Conservation (phyloP, 2,888 invertebrate species). For the Sesia apiformis region DNA sequence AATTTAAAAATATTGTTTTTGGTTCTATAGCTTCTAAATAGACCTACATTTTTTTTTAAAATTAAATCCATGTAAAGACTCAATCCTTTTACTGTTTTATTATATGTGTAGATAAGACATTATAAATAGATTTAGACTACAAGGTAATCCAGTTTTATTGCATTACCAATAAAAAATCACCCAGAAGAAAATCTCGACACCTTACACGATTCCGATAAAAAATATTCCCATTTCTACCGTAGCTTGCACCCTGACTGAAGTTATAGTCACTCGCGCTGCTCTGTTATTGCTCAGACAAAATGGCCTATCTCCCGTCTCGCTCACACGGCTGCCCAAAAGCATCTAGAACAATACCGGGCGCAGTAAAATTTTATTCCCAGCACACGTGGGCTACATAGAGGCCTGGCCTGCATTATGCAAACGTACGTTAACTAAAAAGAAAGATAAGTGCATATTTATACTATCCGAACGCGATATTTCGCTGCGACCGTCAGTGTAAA, state of each 20-base stretch:
- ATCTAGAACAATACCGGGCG: constrained; percentile 57
- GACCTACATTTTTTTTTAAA: too few relatives aligned
- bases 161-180: background rate
- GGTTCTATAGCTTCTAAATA: too few relatives aligned
- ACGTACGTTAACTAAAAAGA: constrained; percentile 69
- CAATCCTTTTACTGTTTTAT: too few relatives aligned
- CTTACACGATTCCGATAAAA: constrained; percentile 33
- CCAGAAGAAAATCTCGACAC: background rate
- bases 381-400: constrained; percentile 55
- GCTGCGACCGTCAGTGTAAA: constrained; percentile 63
- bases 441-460: constrained; percentile 73
- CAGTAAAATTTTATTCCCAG: constrained; percentile 70
- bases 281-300: constrained; percentile 53
- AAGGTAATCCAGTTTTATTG: too few relatives aligned
- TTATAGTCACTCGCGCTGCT: constrained; percentile 50
- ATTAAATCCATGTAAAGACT: too few relatives aligned
- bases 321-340: constrained; percentile 34
- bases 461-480: constrained; percentile 65
- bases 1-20: too few relatives aligned
- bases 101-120: too few relatives aligned
- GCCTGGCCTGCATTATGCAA: constrained; percentile 63
- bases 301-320: constrained; percentile 39
- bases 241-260: constrained; percentile 32
- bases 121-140: too few relatives aligned
- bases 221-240: constrained; percentile 38